Conservation (phyloP, 92 coral and sea anemone species). For the Parazoanthus darwini region DNA sequence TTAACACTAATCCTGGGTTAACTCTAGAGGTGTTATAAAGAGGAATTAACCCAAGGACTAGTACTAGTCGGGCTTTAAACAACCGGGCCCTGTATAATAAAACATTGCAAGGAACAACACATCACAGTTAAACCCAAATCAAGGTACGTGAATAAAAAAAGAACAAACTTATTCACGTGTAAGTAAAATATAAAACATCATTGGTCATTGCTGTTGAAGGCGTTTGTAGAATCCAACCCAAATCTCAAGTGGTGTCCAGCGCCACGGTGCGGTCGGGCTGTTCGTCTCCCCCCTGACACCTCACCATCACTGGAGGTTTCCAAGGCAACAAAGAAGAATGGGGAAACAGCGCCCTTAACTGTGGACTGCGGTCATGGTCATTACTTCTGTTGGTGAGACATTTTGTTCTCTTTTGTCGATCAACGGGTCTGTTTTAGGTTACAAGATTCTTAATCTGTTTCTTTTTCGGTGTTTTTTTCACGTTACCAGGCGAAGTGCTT, state of each 20-base stretch:
- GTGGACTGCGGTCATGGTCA: constrained; percentile 97
- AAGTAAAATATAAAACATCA: too few relatives aligned
- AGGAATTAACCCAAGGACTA: too few relatives aligned
- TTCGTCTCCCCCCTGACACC: constrained; percentile 71
- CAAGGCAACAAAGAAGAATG: constrained; percentile 46
- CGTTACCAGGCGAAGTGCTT: background rate
- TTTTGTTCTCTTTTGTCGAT: background rate
- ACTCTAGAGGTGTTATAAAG: too few relatives aligned
- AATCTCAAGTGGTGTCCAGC: constrained; percentile 96
- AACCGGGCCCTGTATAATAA: too few relatives aligned
- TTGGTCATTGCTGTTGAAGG: constrained; percentile 52
- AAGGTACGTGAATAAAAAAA: too few relatives aligned
- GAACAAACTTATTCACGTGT: too few relatives aligned
- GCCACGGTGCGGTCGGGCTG: constrained; percentile 96
- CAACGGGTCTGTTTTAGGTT: background rate
- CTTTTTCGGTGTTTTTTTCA: background rate
- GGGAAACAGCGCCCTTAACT: constrained; percentile 74
- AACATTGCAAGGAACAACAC: too few relatives aligned
- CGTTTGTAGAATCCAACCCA: constrained; percentile 95
- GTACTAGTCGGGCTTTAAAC: too few relatives aligned
- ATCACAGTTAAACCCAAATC: too few relatives aligned
- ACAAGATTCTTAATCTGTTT: background rate
- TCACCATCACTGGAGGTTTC: constrained; percentile 51
- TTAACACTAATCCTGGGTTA: too few relatives aligned
- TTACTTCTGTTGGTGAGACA: constrained; percentile 89